Conservation (phyloP, 2,888 invertebrate genomes). For the Eumerus sabulonum region DNA sequence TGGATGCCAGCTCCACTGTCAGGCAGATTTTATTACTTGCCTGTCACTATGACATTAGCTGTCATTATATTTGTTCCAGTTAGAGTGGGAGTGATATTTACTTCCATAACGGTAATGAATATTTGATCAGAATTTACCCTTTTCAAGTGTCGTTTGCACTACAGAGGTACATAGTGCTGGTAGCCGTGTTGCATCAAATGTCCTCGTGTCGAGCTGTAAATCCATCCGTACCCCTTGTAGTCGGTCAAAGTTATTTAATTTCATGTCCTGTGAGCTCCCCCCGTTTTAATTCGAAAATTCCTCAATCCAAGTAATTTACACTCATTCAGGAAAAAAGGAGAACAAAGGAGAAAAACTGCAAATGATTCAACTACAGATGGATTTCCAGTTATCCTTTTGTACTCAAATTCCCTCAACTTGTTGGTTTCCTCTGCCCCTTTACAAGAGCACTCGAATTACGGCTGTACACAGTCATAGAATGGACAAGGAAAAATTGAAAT, state of each 20-base stretch:
- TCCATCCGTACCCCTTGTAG: no score
- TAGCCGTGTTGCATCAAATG: no score
- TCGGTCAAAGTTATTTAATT: not conserved
- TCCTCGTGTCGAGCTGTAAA: no score
- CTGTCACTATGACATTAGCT: no score
- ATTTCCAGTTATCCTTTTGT: conserved; percentile 61
- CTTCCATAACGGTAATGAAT: no score
- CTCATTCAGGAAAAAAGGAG: conserved; percentile 27
- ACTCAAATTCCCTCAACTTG: conserved; percentile 29
- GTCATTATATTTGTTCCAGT: no score
- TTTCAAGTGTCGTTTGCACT: no score
- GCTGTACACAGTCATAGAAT: no score
- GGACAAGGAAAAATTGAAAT: conserved; percentile 36
- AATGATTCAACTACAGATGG: conserved; percentile 56
- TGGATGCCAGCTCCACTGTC: no score
- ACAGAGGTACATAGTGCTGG: no score
- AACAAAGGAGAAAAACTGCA: conserved; percentile 20
- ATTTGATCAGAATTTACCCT: not conserved
- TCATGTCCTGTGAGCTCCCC: not conserved
- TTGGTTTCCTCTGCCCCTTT: not conserved
- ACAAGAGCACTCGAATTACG: not conserved
- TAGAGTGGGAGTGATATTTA: no score
- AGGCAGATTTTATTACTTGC: no score
- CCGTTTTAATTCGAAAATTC: conserved; percentile 46
- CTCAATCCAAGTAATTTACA: conserved; percentile 46